Percentiles rank a stretch among this genome's conserved stretches.
phyloP scores from a whole-genome alignment of 2,113 vertebrate species.

The Lichenostomus cassidix region DNA sequence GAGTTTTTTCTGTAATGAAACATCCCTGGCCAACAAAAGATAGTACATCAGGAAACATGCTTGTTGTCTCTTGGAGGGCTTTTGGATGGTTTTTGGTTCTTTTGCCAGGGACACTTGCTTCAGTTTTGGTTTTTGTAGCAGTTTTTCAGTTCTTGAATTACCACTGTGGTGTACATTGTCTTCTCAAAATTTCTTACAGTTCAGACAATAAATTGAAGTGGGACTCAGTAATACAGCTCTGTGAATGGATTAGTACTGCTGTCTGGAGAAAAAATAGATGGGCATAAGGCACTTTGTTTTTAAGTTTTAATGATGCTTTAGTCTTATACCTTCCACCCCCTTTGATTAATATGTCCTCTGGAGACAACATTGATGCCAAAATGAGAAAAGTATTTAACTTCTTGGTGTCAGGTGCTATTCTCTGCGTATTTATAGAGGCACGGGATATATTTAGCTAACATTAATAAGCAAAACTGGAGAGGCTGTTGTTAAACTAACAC shows the following conservation, averaged over 20 bases:
- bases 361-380: background rate
- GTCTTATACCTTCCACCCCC: background rate
- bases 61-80: background rate
- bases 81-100: background rate
- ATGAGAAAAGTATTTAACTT: background rate
- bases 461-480: background rate
- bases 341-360: background rate
- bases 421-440: background rate
- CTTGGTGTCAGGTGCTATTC: background rate
- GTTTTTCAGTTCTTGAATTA: conserved; percentile 9
- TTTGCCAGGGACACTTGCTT: background rate
- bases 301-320: background rate
- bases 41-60: background rate
- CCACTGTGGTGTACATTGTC: background rate
- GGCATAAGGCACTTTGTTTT: background rate
- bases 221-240: background rate
- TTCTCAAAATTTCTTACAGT: background rate
- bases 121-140: background rate
- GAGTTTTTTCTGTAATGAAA: conserved; percentile 6
- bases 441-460: background rate
- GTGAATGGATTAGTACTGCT: background rate
- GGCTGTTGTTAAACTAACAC: background rate
- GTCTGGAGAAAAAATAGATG: background rate
- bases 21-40: background rate
- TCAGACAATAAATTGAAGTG: background rate